Base-by-base conservation (phyloP, 2,797 vertebrate species). In the Strix occidentalis region DNA sequence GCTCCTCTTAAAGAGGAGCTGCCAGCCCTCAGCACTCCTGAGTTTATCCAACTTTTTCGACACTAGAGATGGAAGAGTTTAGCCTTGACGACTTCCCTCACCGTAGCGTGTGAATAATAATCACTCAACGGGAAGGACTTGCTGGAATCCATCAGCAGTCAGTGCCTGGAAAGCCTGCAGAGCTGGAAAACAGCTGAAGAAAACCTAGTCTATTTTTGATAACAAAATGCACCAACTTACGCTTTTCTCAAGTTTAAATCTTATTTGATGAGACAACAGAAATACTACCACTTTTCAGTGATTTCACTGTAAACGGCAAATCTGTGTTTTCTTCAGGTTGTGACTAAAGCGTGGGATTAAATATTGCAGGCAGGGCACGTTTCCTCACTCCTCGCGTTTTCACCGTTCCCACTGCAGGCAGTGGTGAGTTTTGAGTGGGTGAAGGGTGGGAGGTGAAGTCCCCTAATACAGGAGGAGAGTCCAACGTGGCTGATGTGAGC, bases 351-450 rank as follows among this genome's bases (percentile, higher is more conserved):
- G 0, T 35, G 18, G 33, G 16, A 31, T 53, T 35, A n/a, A 65
- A 65, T 74, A 29, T n/a, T 56, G 15, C 16, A 16, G 7, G 5
- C 31, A 41, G 56, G 43, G 21, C 51, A 39, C 1, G 2, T 51
- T 70, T 63, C 15, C 23, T 10, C 1, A 0, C 37, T 70, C 51
- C 35, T 77, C 1, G 0, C 13, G 19, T 76, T 5, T 28, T 29
- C 10, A 11, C 39, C 68, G 9, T 21, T 72, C 68, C 41, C 8
- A 3, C 39, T 24, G 60, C 16, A 16, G 75, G 10, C 1, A 3
- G 21, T 10, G 46, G 29, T 23, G 31, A 37, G 29, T 50, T 68
- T 56, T 35, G 75, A 17, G 20, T 33, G 31, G 16, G 53, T 58
- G 13, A n/a, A 29, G 51, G 53, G 39, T 17, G 46, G 21, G 45